Percentiles rank a stretch among this genome's conserved stretches.
These are phyloP conservation scores for Proctacanthus coquilletti DNA, from an alignment of 1,140 invertebrate genomes.

Conservation along the genomic window DNA sequence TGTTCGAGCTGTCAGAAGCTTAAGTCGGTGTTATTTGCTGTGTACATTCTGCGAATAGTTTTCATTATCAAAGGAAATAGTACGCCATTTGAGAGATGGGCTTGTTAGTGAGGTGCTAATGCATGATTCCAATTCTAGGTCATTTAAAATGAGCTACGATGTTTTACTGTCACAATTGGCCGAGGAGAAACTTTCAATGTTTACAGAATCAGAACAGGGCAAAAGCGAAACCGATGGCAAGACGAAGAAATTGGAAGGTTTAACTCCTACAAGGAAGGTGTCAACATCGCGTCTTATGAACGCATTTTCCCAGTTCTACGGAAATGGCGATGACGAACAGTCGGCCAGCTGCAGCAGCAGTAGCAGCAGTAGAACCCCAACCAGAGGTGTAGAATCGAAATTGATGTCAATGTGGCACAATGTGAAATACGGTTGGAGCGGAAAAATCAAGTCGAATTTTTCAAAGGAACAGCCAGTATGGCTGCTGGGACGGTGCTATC, in stretches of 20 bases:
- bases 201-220: constrained; percentile 12
- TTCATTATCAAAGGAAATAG: too few species aligned
- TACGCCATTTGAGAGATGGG: too few species aligned
- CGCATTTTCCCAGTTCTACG: constrained; percentile 25
- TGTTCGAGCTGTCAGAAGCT: too few species aligned
- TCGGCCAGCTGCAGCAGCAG: background rate
- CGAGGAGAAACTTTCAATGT: constrained; percentile 23
- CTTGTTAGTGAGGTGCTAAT: too few species aligned
- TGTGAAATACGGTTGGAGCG: constrained; percentile 74
- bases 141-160: constrained; percentile 31
- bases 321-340: constrained; percentile 8
- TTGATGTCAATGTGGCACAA: constrained; percentile 79
- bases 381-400: constrained; percentile 61
- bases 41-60: too few species aligned
- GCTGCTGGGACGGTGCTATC: constrained; percentile 66
- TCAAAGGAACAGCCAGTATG: constrained; percentile 76
- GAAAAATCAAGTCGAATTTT: constrained; percentile 67
- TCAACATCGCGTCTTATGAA: constrained; percentile 29
- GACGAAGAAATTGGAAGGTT: constrained; percentile 10
- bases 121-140: too few species aligned
- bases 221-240: constrained; percentile 9
- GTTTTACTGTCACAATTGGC: constrained; percentile 24
- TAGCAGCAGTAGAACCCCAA: constrained; percentile 14
- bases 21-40: too few species aligned
- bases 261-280: constrained; percentile 24